These are phyloP conservation scores for Frankliniella intonsa DNA, from an alignment of 2,888 invertebrate genomes.

Conservation along the genomic window DNA sequence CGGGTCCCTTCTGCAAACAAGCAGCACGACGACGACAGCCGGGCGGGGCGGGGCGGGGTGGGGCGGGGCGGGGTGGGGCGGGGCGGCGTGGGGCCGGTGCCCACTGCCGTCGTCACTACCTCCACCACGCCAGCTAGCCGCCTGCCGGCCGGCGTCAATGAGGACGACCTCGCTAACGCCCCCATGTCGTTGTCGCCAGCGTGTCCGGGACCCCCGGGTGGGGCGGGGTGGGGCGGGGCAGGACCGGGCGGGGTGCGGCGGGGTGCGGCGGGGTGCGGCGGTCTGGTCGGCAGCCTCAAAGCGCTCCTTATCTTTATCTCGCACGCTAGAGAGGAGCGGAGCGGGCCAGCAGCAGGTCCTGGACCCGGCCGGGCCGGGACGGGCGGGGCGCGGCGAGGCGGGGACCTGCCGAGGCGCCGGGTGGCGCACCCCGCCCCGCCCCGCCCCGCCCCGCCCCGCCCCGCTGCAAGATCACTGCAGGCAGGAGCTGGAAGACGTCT, in stretches of 20 bases:
- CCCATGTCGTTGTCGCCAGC: background rate
- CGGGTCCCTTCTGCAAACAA: no score
- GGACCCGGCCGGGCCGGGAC: slow-evolving; percentile 41
- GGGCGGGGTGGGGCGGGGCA: no score
- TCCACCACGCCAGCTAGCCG: background rate
- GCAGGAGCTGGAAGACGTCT: slow-evolving; percentile 39
- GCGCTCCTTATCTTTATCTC: slow-evolving; percentile 21
- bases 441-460: slow-evolving; percentile 35
- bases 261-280: background rate
- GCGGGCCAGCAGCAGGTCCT: slow-evolving; percentile 42
- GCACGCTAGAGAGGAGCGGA: slow-evolving; percentile 37
- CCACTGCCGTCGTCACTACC: slow-evolving; percentile 20
- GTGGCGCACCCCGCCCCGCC: slow-evolving; percentile 39
- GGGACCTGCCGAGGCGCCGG: slow-evolving; percentile 41
- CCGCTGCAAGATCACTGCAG: slow-evolving; percentile 46
- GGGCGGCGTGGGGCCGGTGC: slow-evolving; percentile 27
- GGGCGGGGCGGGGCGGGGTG: no score
- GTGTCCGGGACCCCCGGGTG: background rate
- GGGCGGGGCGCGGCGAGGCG: slow-evolving; percentile 48
- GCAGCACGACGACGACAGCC: no score
- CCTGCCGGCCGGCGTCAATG: background rate
- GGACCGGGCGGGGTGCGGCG: background rate
- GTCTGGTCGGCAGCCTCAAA: background rate
- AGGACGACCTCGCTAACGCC: background rate
- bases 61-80: slow-evolving; percentile 29